Percentiles rank a stretch among this genome's conserved stretches.
These are phyloP conservation scores for Scartelaos histophorus DNA, from an alignment of 2,113 vertebrate species.

Conservation along the genomic window DNA sequence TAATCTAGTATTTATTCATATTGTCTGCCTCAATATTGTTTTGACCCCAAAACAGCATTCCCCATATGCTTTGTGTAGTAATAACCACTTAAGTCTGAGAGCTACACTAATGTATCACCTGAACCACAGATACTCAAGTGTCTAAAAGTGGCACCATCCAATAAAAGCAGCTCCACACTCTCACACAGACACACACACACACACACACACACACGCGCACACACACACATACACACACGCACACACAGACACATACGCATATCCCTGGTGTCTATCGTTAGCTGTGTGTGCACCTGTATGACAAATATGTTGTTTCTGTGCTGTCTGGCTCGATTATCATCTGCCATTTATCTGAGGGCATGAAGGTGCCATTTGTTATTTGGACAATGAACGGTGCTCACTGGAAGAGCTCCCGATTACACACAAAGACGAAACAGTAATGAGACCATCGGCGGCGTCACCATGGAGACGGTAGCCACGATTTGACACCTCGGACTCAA, in stretches of 20 bases:
- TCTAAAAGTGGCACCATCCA: slow-evolving; percentile 32
- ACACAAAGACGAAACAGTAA: slow-evolving; percentile 66
- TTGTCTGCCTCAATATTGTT: neutral
- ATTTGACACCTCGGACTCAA: slow-evolving; percentile 58
- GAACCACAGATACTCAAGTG: slow-evolving; percentile 6
- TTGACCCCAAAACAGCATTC: neutral
- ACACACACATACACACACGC: neutral
- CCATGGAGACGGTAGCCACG: slow-evolving; percentile 65
- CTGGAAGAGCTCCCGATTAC: slow-evolving; percentile 65
- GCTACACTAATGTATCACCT: slow-evolving; percentile 6
- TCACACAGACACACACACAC: neutral
- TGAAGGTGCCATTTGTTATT: slow-evolving; percentile 70
- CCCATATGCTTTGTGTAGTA: neutral
- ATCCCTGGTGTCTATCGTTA: slow-evolving; percentile 18
- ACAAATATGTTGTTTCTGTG: slow-evolving; percentile 65
- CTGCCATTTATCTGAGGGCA: slow-evolving; percentile 72
- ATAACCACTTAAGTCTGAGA: neutral
- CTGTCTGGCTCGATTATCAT: slow-evolving; percentile 68
- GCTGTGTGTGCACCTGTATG: slow-evolving; percentile 53
- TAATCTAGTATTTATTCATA: neutral
- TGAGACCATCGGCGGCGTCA: slow-evolving; percentile 69
- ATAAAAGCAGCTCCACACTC: slow-evolving; percentile 20
- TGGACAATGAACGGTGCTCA: slow-evolving; percentile 68
- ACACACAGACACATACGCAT: neutral
- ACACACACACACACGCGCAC: neutral